Base-by-base conservation (phyloP, 1,140 invertebrate genomes). In the Brachionus koreanus region DNA sequence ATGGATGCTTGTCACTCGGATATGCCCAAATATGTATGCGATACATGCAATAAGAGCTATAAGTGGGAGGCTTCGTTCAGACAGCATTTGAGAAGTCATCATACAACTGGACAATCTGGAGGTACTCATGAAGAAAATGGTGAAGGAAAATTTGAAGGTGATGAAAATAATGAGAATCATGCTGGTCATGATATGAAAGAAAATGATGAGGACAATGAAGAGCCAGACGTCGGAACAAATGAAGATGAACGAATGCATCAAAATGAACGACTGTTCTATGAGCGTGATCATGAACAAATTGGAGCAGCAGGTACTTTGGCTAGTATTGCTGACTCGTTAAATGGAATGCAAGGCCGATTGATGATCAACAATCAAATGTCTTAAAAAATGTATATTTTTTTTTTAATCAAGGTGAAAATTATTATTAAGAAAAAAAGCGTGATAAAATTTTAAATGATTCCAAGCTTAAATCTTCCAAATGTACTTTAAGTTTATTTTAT, bases 1-100 rank as follows among this genome's bases (percentile, higher is more conserved):
- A 79, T 79, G 76, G 76, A 79, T 25, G 76, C 76, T 23, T 79
- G 76, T 79, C 76, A 79, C n/a, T 79, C 76, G 37, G 76, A 79
- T 3, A 42, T 39, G 46, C 76, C 76, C 1, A 79, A 79, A 42
- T 79, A 79, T 65, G 76, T 79, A 10, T 79, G 76, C 25, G 76
- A 79, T 13, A 79, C 37, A 33, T 79, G 76, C 33, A 37, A 79
- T n/a, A 79, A 79, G 49, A 79, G 76, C n/a, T 79, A 79, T 25
- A 79, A 79, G 43, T 79, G 76, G 76, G 76, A 79, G 37, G 76
- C 76, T 19, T 79, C 76, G 33, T 79, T 79, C 25, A 57, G 49
- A 39, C 76, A 79, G 13, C 76, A 79, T 65, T 61, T 79, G 39
- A 79, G 76, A 35, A 79, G 49, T 37, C 76, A 79, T 42, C 76